Conservation (phyloP, 2,113 vertebrate species). For the Passer montanus region DNA sequence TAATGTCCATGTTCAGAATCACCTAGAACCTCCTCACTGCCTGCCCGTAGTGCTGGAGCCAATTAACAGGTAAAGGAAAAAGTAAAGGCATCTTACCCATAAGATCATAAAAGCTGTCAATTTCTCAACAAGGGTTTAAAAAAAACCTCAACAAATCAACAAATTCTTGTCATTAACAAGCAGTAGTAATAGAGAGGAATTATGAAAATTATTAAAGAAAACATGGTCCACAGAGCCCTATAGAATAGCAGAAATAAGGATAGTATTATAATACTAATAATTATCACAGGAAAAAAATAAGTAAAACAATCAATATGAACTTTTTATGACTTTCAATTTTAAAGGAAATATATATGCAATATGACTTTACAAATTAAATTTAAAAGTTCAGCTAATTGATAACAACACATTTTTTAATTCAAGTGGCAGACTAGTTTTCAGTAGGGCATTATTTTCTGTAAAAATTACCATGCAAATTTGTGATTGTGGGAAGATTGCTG, state of each 20-base stretch:
- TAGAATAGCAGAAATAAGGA: neutral
- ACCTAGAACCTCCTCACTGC: neutral
- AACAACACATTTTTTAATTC: neutral
- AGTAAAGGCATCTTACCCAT: neutral
- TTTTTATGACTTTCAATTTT: neutral
- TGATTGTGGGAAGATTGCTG: constrained; percentile 8
- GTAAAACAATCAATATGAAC: neutral
- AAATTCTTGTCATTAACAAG: neutral
- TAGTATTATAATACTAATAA: neutral
- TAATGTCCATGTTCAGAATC: rapidly evolving
- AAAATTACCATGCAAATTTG: neutral
- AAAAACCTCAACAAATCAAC: neutral
- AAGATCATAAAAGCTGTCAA: neutral
- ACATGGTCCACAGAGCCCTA: neutral
- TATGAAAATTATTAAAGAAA: neutral
- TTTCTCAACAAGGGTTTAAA: neutral
- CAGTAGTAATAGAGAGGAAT: neutral
- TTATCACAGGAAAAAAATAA: neutral
- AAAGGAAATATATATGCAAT: neutral
- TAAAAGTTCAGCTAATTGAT: neutral
- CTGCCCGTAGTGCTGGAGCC: neutral
- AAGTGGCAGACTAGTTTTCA: neutral
- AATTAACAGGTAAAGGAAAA: neutral
- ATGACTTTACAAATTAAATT: neutral
- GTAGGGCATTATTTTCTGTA: neutral